Percentiles rank a stretch among this genome's conserved stretches.
Evolutionary conservation across 2,797 vertebrate species (phyloP).

Genomic region (Sternotherus odoratus): DNA sequence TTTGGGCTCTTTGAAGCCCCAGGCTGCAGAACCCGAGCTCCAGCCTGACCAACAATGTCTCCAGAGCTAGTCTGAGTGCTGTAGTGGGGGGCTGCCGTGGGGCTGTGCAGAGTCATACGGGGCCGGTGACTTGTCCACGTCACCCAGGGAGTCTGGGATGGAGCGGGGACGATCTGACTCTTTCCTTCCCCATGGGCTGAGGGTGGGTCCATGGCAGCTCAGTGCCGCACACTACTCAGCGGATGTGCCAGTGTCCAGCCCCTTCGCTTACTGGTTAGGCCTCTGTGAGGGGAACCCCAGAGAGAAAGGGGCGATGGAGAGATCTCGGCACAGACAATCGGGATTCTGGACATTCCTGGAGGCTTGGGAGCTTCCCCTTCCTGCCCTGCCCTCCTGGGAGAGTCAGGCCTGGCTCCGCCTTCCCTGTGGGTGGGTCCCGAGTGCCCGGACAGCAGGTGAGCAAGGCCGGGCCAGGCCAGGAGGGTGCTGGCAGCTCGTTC

Average conservation of each 20-base stretch:
- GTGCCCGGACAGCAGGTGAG: not conserved
- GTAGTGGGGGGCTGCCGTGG: not conserved
- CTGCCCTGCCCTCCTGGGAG: not conserved
- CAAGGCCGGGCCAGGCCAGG: not conserved
- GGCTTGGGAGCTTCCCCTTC: not conserved
- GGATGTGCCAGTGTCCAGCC: not conserved
- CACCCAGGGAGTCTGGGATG: not conserved
- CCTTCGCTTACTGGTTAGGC: not conserved
- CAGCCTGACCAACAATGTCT: not conserved
- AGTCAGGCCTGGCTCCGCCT: not conserved
- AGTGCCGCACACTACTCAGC: not conserved
- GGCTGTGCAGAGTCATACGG: no score
- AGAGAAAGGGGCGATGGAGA: not conserved
- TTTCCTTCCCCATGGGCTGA: not conserved
- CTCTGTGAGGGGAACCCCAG: not conserved
- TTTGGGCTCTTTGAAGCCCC: not conserved
- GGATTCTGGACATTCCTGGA: not conserved
- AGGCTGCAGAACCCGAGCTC: not conserved
- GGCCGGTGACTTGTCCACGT: not conserved
- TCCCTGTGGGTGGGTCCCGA: rapidly evolving
- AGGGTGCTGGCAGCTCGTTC: not conserved
- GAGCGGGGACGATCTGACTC: not conserved
- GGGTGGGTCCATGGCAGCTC: not conserved
- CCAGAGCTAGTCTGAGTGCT: no score
- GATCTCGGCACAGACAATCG: not conserved